Base-by-base conservation (phyloP, 2,797 vertebrate species). In the Sebastes itinus region DNA sequence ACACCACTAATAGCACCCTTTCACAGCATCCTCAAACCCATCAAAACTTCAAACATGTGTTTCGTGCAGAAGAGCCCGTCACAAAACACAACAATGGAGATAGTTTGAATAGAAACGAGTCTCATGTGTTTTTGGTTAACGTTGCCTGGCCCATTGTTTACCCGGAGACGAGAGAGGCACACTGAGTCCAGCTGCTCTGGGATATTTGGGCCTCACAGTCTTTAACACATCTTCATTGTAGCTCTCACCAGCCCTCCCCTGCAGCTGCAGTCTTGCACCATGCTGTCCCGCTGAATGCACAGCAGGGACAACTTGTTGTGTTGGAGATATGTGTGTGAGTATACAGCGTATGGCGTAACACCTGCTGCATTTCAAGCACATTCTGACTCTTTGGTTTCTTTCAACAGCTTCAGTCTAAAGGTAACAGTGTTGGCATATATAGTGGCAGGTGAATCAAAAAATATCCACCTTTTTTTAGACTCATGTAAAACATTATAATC, bases 101-200 rank as follows among this genome's bases (percentile, higher is more conserved):
- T 46, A 27, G 75, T 78, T 72, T 74, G 75, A 87, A 55, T 27
- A 72, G 71, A 81, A 88, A 85, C 18, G 1, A 80, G 78, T 63
- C 62, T 87, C 89, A 93, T 90, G 86, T 93, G 93, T 90, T 93
- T 91, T 81, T 79, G 87, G 78, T 94, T 90, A 91, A 67, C 32
- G 65, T 52, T 81, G 86, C 84, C 65, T 38, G 58, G 84, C 32
- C 76, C 79, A 56, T 89, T 93, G 93, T 94, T 94, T 92, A 92
- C 82, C 80, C 35, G 54, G 77, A 87, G 77, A 80, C 28, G 42
- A 85, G 82, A 90, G 89, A 87, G 60, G 62, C 90, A 90, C 92
- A 91, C 88, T 90, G 89, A 90, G 92, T 81, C 82, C 91, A 93
- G 92, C 93, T 94, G 94, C 82, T 92, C 78, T 42, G 80, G 80